phyloP scores from a whole-genome alignment of 1,140 invertebrate genomes.

The Drosophila quadrilineata region DNA sequence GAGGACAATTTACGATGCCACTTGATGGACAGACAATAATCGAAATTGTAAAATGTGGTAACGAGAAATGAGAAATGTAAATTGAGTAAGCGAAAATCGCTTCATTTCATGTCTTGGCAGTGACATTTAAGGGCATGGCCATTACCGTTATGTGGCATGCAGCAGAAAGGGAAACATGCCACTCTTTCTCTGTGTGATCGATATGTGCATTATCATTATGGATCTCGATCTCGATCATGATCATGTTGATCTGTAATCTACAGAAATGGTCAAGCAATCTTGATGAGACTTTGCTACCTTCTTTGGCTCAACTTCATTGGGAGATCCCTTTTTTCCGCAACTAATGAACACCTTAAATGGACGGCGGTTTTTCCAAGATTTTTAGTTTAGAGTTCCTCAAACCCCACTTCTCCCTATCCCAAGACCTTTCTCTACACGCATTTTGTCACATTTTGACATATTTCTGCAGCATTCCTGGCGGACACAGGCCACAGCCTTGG shows the following conservation, averaged over 20 bases:
- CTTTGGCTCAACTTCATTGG: no score
- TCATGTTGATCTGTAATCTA: constrained; percentile 53
- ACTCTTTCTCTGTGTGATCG: no score
- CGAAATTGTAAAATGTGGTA: no score
- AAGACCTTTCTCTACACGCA: constrained; percentile 59
- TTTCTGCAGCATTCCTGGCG: constrained; percentile 51
- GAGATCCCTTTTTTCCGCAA: constrained; percentile 57
- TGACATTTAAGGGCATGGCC: constrained; percentile 41
- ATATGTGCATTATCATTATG: constrained; percentile 48
- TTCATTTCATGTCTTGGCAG: constrained; percentile 51
- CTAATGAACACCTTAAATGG: constrained; percentile 79
- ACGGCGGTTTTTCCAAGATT: constrained; percentile 11
- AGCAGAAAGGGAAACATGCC: constrained; percentile 30
- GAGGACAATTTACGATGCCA: constrained; percentile 33
- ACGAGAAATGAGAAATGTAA: constrained; percentile 59
- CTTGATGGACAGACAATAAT: constrained; percentile 62
- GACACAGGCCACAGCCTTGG: constrained; percentile 36
- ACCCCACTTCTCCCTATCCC: constrained; percentile 9
- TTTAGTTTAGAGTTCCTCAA: constrained; percentile 55
- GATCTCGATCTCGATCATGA: constrained; percentile 26
- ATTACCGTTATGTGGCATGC: constrained; percentile 50
- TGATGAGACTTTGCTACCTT: constrained; percentile 74
- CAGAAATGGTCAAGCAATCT: constrained; percentile 42
- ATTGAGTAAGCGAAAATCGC: constrained; percentile 68
- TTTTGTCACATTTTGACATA: constrained; percentile 80